These are phyloP conservation scores for Coptodon rendalli DNA, from an alignment of 2,113 vertebrate species.

Conservation along the genomic window DNA sequence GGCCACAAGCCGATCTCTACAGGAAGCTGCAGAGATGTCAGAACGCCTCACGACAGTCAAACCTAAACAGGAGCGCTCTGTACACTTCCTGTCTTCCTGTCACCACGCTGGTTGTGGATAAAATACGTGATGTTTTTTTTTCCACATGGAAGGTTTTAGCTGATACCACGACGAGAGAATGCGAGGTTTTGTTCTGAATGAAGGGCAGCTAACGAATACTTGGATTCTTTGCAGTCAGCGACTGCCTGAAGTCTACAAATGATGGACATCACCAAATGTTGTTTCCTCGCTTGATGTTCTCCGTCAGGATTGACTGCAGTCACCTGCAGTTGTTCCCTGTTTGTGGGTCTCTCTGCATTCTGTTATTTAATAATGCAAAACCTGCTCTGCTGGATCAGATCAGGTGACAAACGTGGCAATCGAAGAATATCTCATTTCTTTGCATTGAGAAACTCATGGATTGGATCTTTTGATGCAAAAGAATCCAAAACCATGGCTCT, in stretches of 20 bases:
- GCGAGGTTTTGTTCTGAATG: neutral
- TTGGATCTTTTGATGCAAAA: neutral
- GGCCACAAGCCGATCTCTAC: neutral
- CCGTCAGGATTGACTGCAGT: no score
- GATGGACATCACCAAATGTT: neutral
- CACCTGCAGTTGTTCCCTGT: neutral
- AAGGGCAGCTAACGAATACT: neutral
- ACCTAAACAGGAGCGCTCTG: neutral
- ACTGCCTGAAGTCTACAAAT: neutral
- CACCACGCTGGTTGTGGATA: neutral
- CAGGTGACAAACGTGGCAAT: rapidly evolving
- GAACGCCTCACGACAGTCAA: neutral
- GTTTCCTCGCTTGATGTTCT: neutral
- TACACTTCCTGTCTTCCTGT: neutral
- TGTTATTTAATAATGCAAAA: neutral
- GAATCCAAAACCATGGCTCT: neutral
- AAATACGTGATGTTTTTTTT: rapidly evolving
- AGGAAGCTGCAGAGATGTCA: slow-evolving; percentile 6
- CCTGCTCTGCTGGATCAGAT: neutral
- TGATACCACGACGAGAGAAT: neutral
- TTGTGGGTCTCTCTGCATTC: neutral
- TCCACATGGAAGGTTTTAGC: neutral
- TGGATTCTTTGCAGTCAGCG: neutral
- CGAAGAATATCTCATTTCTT: neutral
- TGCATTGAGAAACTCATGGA: rapidly evolving